phyloP scores from a whole-genome alignment of 2,113 vertebrate genomes.

The Antennarius striatus region DNA sequence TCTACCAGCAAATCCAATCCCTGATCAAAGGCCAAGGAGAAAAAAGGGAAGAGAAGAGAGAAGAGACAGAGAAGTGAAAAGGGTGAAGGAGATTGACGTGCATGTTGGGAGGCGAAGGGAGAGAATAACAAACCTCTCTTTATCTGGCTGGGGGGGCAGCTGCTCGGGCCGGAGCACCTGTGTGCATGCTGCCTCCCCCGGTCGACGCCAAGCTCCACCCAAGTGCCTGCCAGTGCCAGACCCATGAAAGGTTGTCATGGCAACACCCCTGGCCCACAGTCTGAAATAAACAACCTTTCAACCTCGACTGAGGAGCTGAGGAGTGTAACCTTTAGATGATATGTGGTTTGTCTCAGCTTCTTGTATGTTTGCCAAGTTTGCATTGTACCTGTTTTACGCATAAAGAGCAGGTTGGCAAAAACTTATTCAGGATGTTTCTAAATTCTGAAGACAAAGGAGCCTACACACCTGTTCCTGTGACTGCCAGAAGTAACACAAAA shows the following conservation, averaged over 20 bases:
- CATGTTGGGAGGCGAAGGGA: slow-evolving; percentile 42
- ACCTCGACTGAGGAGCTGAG: slow-evolving; percentile 63
- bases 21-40: slow-evolving; percentile 76
- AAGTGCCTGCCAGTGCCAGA: slow-evolving; percentile 58
- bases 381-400: slow-evolving; percentile 29
- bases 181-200: slow-evolving; percentile 70
- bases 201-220: slow-evolving; percentile 71
- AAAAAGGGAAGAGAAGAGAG: slow-evolving; percentile 61
- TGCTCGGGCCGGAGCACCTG: slow-evolving; percentile 74
- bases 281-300: slow-evolving; percentile 75
- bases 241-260: slow-evolving; percentile 69
- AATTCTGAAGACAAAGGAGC: slow-evolving; percentile 25
- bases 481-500: slow-evolving; percentile 34
- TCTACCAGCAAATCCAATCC: slow-evolving; percentile 74
- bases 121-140: slow-evolving; percentile 76
- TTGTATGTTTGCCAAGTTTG: slow-evolving; percentile 42
- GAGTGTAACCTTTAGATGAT: slow-evolving; percentile 70
- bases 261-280: slow-evolving; percentile 58
- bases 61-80: slow-evolving; percentile 73
- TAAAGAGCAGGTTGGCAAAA: slow-evolving; percentile 28
- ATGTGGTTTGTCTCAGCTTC: slow-evolving; percentile 42
- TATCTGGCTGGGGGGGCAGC: slow-evolving; percentile 74
- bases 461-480: slow-evolving; percentile 42
- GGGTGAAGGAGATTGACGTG: slow-evolving; percentile 71
- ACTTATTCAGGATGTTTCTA: slow-evolving; percentile 1